These are phyloP conservation scores for Pycnonotus jocosus DNA, from an alignment of 2,113 vertebrate genomes.

Conservation along the genomic window DNA sequence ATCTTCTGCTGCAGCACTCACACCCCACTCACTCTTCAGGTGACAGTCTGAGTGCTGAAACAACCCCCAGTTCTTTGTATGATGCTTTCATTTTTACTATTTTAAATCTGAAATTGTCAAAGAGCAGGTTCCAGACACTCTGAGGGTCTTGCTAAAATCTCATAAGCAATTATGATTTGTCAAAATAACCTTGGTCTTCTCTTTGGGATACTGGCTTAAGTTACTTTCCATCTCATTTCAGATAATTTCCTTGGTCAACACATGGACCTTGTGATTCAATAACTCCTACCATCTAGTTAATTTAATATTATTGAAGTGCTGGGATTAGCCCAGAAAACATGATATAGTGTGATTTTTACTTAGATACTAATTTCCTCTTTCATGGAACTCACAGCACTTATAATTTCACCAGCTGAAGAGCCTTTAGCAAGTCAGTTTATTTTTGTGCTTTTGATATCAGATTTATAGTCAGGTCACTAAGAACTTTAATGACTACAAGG, in stretches of 20 bases:
- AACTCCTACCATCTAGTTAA: constrained; percentile 38
- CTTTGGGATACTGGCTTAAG: background rate
- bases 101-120: background rate
- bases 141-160: background rate
- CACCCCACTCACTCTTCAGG: background rate
- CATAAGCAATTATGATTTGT: background rate
- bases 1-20: background rate
- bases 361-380: constrained; percentile 46
- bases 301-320: constrained; percentile 21
- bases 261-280: constrained; percentile 18
- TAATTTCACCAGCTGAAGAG: constrained; percentile 48
- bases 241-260: constrained; percentile 17
- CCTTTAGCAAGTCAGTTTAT: constrained; percentile 40
- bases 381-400: constrained; percentile 52
- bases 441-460: constrained; percentile 42
- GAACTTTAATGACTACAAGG: constrained; percentile 44
- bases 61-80: background rate
- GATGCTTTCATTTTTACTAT: background rate
- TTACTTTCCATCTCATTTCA: constrained; percentile 7
- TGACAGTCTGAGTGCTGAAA: background rate
- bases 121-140: background rate
- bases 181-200: background rate
- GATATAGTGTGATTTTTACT: constrained; percentile 44
- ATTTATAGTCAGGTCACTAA: constrained; percentile 53
- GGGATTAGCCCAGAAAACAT: constrained; percentile 43